phyloP scores from a whole-genome alignment of 2,113 vertebrate genomes.

The Melanerpes formicivorus region DNA sequence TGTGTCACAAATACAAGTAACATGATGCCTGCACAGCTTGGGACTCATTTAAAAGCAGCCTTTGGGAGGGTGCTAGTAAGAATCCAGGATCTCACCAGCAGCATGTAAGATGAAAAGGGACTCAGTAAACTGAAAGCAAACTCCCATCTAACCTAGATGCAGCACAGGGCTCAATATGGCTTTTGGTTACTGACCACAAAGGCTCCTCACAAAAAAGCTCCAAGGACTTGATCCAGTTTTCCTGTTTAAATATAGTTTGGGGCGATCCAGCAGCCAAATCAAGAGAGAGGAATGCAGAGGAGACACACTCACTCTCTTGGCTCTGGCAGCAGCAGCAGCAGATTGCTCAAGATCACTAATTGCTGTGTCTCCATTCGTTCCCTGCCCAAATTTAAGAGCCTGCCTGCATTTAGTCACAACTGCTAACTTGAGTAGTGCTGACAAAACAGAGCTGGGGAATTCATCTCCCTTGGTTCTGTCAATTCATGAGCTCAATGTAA shows the following conservation, averaged over 20 bases:
- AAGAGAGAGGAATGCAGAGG: neutral
- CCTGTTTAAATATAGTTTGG: neutral
- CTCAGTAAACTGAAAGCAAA: neutral
- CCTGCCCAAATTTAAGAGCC: neutral
- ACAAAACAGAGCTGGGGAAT: neutral
- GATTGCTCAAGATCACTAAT: neutral
- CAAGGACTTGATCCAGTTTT: neutral
- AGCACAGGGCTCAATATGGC: neutral
- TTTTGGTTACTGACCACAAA: neutral
- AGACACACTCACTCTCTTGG: neutral
- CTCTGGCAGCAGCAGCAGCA: neutral
- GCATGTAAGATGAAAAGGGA: neutral
- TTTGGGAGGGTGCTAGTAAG: neutral
- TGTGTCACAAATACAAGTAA: neutral
- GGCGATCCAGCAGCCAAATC: neutral
- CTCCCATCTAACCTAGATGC: neutral
- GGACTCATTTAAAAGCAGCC: neutral
- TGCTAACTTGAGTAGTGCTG: neutral
- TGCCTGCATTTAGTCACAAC: conserved; percentile 4
- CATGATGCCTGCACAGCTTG: neutral
- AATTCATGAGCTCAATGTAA: neutral
- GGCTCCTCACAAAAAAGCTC: neutral
- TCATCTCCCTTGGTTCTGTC: neutral
- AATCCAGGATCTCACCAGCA: neutral
- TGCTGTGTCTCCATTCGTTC: neutral